Evolutionary conservation across 2,888 invertebrate genomes (phyloP).

Genomic region (Lochmaea crataegi): DNA sequence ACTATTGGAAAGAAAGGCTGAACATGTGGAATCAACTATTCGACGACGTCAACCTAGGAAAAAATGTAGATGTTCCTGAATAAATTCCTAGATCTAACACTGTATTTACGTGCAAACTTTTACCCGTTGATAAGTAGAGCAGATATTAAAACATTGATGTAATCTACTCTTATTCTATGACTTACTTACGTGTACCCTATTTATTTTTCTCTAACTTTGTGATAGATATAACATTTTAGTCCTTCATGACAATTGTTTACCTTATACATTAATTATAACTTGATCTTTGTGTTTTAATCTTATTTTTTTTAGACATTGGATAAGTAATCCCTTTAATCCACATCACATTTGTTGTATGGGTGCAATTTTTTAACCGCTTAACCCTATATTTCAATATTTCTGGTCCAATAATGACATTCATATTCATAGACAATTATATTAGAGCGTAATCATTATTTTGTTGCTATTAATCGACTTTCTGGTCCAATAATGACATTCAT

Average conservation of each 20-base stretch:
- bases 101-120: not conserved
- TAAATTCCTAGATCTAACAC: not conserved
- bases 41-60: slow-evolving; percentile 47
- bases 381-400: not conserved
- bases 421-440: not conserved
- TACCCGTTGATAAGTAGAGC: not conserved
- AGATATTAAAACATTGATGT: slow-evolving; percentile 10
- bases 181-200: slow-evolving; percentile 10
- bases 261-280: slow-evolving; percentile 12
- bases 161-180: slow-evolving; percentile 13
- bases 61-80: slow-evolving; percentile 38
- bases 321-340: not conserved
- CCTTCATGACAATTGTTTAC: slow-evolving; percentile 12
- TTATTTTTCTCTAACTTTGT: slow-evolving; percentile 25
- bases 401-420: not conserved
- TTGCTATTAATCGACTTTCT: not conserved
- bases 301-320: slow-evolving; percentile 1
- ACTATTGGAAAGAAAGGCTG: slow-evolving; percentile 58
- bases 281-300: slow-evolving; percentile 3
- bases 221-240: slow-evolving; percentile 26
- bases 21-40: slow-evolving; percentile 57
- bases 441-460: not conserved
- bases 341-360: too few relatives aligned
- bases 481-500: not conserved
- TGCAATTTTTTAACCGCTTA: too few relatives aligned